Conservation (phyloP, 2,888 invertebrate species). For the Trachelus troglodyta region DNA sequence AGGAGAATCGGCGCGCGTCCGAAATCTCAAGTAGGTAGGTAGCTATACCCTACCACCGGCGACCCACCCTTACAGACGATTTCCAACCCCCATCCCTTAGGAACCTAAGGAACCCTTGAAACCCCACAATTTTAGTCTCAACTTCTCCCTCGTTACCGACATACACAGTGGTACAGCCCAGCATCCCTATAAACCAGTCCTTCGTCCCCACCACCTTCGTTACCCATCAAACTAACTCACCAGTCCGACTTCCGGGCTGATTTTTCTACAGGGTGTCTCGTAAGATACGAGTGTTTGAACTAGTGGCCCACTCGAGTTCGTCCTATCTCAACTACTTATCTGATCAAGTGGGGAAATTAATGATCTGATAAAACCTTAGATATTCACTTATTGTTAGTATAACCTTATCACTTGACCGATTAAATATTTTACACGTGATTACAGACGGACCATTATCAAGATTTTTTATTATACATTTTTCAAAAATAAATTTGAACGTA, state of each 20-base stretch:
- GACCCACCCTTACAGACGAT: neutral
- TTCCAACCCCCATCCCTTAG: neutral
- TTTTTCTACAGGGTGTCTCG: no score
- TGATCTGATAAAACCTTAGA: neutral
- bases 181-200: neutral
- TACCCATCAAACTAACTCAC: neutral
- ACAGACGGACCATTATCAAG: neutral
- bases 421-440: neutral
- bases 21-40: slow-evolving; percentile 56
- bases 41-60: neutral
- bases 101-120: neutral
- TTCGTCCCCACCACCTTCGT: neutral
- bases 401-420: neutral
- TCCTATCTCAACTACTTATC: neutral
- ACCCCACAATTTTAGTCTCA: slow-evolving; percentile 21
- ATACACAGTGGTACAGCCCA: neutral
- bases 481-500: neutral
- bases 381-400: neutral
- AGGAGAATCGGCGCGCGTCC: slow-evolving; percentile 52
- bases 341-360: neutral
- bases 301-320: no score
- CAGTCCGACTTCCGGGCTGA: no score
- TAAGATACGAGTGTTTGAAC: no score
- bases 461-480: neutral
- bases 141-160: slow-evolving; percentile 10